Evolutionary conservation across 1,140 invertebrate species (phyloP), one percentile per base, ranked within the genome.

Genomic region (Metaphire vulgaris): DNA sequence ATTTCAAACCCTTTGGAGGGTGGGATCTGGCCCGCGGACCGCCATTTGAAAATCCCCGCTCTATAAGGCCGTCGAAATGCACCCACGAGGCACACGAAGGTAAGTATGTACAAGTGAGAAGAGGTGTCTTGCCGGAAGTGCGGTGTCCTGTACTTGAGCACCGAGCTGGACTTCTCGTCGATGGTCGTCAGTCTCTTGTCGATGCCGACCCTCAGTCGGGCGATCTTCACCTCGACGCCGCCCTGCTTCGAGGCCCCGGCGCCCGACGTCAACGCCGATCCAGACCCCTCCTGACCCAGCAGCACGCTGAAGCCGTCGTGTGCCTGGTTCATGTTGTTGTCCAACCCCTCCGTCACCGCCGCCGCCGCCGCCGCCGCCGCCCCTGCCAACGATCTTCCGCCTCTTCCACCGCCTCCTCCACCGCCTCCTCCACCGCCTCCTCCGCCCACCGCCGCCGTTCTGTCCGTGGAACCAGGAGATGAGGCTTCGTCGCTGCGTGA

Each of bases 91-190:
- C n/a, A n/a, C n/a, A n/a, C n/a, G n/a, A n/a, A n/a, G n/a, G n/a
- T n/a, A n/a, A n/a, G n/a, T n/a, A n/a, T n/a, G n/a, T n/a, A n/a
- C n/a, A n/a, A n/a, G n/a, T n/a, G n/a, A n/a, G n/a, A n/a, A n/a
- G n/a, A n/a, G n/a, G n/a, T n/a, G n/a, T n/a, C 71, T 66, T 56
- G 79, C 78, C 74, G 72, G 72, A 80, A 80, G 67, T 80, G 78
- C 67, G 79, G 79, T 28, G 79, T 80, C 64, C 76, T 70, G 72
- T 80, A 80, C 73, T 80, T 80, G 16, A 80, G 78, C 15, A 80
- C 79, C 16, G 79, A 72, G 15, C 67, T 69, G 0, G 79, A 80
- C 32, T 77, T 77, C 69, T 80, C 79, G 69, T 80, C 79, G 21
- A 80, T 77, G 68, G 66, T 32, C n/a, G 79, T 80, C 66, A 76